Evolutionary conservation across 2,888 invertebrate species (phyloP).

Genomic region (Tanypteryx hageni): DNA sequence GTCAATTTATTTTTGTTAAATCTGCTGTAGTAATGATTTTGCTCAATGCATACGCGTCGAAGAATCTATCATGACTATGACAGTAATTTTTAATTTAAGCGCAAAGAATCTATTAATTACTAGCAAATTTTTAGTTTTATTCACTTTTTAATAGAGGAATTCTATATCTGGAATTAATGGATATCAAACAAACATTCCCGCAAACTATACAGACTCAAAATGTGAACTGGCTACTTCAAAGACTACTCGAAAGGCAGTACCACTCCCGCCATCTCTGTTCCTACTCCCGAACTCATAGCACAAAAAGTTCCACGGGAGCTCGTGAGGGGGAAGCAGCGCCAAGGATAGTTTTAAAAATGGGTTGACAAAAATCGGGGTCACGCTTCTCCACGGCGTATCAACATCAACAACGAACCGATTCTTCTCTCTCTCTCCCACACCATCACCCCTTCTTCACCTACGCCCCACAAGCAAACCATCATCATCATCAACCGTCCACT

Average conservation of each 20-base stretch:
- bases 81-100: no score
- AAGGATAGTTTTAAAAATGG: slow-evolving; percentile 12
- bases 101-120: no score
- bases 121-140: no score
- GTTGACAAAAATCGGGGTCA: slow-evolving; percentile 34
- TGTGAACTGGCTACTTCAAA: neutral
- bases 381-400: slow-evolving; percentile 26
- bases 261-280: neutral
- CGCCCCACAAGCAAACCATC: slow-evolving; percentile 11
- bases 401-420: slow-evolving; percentile 17
- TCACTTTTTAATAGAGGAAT: no score
- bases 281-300: neutral
- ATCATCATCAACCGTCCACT: slow-evolving; percentile 28
- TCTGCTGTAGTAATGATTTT: no score
- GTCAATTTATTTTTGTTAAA: no score
- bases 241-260: neutral
- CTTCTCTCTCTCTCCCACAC: neutral
- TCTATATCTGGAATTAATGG: no score
- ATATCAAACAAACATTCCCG: no score
- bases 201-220: no score
- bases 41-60: no score
- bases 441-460: neutral
- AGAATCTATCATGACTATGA: no score
- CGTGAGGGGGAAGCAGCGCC: neutral
- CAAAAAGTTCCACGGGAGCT: neutral